Conservation (phyloP, 2,113 vertebrate species). For the Cololabis saira region DNA sequence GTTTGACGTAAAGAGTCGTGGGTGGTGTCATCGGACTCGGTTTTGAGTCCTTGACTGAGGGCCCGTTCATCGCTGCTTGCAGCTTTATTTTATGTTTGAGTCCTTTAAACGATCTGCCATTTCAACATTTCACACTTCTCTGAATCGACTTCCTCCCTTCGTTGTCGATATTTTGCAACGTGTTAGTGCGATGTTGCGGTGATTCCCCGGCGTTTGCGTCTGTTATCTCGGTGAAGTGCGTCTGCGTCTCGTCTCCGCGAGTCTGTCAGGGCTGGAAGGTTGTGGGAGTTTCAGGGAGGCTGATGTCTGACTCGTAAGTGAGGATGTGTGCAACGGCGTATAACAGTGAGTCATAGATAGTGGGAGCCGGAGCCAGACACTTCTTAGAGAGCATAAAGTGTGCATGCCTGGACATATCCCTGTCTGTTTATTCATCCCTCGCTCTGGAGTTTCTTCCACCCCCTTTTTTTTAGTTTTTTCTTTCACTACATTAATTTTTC, state of each 20-base stretch:
- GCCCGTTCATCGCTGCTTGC: no score
- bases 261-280: constrained; percentile 34
- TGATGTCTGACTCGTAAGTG: constrained; percentile 45
- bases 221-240: constrained; percentile 36
- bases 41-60: no score
- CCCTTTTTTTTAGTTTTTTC: background rate
- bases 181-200: constrained; percentile 15
- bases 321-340: constrained; percentile 62
- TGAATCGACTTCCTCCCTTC: background rate
- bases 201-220: constrained; percentile 29
- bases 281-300: constrained; percentile 1
- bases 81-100: no score
- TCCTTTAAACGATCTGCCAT: no score
- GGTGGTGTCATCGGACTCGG: no score
- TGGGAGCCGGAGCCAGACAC: constrained; percentile 59
- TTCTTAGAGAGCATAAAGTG: constrained; percentile 75
- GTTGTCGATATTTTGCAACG: background rate
- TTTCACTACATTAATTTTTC: background rate
- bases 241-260: constrained; percentile 14
- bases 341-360: constrained; percentile 69
- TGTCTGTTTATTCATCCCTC: constrained; percentile 58
- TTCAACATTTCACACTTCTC: no score
- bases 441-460: constrained; percentile 34
- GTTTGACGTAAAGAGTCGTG: no score
- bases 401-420: constrained; percentile 69